Base-by-base conservation (phyloP, 1,140 invertebrate species). In the Bombus pascuorum region DNA sequence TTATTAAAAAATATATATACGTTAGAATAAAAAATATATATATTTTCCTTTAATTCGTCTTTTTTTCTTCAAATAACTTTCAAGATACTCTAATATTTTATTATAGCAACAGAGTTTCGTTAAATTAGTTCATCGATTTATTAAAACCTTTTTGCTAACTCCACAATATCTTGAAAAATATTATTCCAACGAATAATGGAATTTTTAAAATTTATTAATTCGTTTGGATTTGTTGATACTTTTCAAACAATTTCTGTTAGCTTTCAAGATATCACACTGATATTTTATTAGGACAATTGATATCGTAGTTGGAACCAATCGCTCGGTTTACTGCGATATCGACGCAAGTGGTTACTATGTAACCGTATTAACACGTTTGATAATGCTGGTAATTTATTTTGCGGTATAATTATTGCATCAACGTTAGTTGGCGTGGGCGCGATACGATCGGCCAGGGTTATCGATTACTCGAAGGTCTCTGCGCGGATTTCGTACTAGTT, bases 401-500 rank as follows among this genome's bases (percentile, higher is more conserved):
- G 62, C 62, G 62, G 62, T 79, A 47, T 18, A 79, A 79, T 66
- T 79, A 79, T 79, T 79, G 77, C 77, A 68, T 79, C 77, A 79
- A 79, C 25, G 62, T 68, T 44, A 42, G 42, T 28, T 42, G 8
- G 42, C 15, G n/a, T 28, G 42, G 62, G 62, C 62, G 65, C 77
- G 62, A 68, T 68, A 68, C 62, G 12, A 68, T 79, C 77, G 77
- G 77, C 47, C 77, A 79, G 62, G 62, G 77, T 79, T 79, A 79
- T 79, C 77, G 77, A 79, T 68, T 79, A 37, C 62, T 37, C 15
- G 77, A 68, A 79, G 32, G 77, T 47, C 77, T 37, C 28, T 22
- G 32, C 59, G 32, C 28, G 57, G 32, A 79, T 79, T 79, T 79
- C 62, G 62, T 47, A 32, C 13, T 39, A 65, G 62, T 28, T 66